These are phyloP conservation scores for Cyprinodon brontotheroides DNA, from an alignment of 2,113 vertebrate species.

Conservation along the genomic window DNA sequence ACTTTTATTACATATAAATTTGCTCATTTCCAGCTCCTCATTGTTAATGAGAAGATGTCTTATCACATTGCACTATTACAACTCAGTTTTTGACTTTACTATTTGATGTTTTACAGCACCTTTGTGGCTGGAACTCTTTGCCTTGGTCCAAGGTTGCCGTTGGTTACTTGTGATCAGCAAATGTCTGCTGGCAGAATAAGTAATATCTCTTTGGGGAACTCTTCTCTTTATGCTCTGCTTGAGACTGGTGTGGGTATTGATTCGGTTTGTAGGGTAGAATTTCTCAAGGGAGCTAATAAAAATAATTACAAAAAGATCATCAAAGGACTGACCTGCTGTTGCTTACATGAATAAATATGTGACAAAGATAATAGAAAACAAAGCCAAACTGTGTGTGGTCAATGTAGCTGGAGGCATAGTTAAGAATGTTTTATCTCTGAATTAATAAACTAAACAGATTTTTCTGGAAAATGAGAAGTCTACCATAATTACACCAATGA, in stretches of 20 bases:
- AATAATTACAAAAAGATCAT: slow-evolving; percentile 84
- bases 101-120: slow-evolving; percentile 59
- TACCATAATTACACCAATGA: not conserved
- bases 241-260: slow-evolving; percentile 76
- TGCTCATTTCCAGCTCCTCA: slow-evolving; percentile 21
- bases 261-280: slow-evolving; percentile 77
- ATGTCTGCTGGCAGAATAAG: slow-evolving; percentile 73
- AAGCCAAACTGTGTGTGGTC: slow-evolving; percentile 61
- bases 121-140: slow-evolving; percentile 50
- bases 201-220: slow-evolving; percentile 79
- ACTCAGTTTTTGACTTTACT: slow-evolving; percentile 20
- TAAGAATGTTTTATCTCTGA: slow-evolving; percentile 1
- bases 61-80: slow-evolving; percentile 5
- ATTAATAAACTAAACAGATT: not conserved
- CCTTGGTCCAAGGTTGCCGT: slow-evolving; percentile 65
- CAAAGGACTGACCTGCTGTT: slow-evolving; percentile 79
- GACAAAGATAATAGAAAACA: slow-evolving; percentile 60
- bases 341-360: slow-evolving; percentile 78
- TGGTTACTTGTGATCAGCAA: slow-evolving; percentile 74
- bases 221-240: slow-evolving; percentile 72
- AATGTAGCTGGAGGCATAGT: slow-evolving; percentile 5
- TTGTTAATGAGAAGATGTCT: not conserved
- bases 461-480: not conserved
- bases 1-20: not conserved
- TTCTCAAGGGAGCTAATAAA: slow-evolving; percentile 82